Base-by-base conservation (phyloP, 1,140 invertebrate species). In the Lepeophtheirus salmonis region DNA sequence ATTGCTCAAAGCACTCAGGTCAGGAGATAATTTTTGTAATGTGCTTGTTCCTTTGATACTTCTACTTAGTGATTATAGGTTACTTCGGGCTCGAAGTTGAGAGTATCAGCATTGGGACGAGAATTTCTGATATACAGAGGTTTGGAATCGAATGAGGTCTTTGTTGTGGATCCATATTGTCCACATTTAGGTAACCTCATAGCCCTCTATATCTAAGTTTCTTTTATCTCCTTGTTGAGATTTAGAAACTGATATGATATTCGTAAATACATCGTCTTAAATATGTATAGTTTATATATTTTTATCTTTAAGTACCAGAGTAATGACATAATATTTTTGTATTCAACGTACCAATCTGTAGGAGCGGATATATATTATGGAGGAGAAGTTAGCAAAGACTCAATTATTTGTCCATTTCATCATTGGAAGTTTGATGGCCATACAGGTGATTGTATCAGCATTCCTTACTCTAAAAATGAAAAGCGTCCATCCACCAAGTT, bases 341-440 rank as follows among this genome's bases (percentile, higher is more conserved):
- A 41, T 10, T 41, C 6, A n/a, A 10, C n/a, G n/a, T 92, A 88
- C 68, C 86, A 87, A 0, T 88, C 91, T 70, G 72, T 90, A 65
- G 89, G 89, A 0, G 87, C 87, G 0, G 86, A 90, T 69, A 74
- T 91, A 67, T 84, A 74, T 0, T 74, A 82, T 12, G 85, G 85
- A 0, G 86, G 87, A 0, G 71, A 70, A 0, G 83, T 88, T 0
- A 74, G 76, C 23, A 80, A 79, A 0, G 79, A 86, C 55, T 87
- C 83, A 66, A 75, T 92, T 3, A 79, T 86, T 66, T 91, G 89
- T 68, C 88, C 88, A 0, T 92, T 91, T 72, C 88, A 92, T 64
- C 79, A 79, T 53, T 91, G 88, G 88, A 72, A 72, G 23, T 91
- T 91, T 69, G 70, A 76, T 20, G 83, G 81, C 0, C 69, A 72